Percentiles rank a stretch among this genome's conserved stretches.
These are phyloP conservation scores for Pycnonotus jocosus DNA, from an alignment of 2,113 vertebrate species.

Conservation along the genomic window DNA sequence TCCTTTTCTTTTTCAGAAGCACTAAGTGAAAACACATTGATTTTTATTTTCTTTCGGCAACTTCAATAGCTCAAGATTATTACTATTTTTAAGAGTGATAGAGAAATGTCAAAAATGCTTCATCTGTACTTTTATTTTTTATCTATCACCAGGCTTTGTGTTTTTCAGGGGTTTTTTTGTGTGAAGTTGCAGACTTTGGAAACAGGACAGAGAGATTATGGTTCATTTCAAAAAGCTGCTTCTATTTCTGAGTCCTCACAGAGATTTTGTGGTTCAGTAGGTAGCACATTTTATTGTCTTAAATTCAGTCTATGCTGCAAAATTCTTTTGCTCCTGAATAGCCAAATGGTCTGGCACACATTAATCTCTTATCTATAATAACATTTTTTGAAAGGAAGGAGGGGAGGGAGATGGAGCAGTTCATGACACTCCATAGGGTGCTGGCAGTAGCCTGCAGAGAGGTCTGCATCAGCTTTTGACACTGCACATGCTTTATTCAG, in stretches of 20 bases:
- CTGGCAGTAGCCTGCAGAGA: not conserved
- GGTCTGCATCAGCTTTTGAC: not conserved
- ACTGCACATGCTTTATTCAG: not conserved
- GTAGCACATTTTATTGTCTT: not conserved
- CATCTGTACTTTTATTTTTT: constrained; percentile 41
- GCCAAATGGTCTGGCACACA: not conserved
- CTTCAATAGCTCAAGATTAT: constrained; percentile 45
- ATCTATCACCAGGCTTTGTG: not conserved
- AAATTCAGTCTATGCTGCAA: not conserved
- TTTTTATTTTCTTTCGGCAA: constrained; percentile 45
- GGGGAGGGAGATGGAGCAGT: not conserved
- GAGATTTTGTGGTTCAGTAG: not conserved
- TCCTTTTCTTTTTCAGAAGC: constrained; percentile 20
- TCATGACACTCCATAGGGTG: accelerated
- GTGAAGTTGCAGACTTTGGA: not conserved
- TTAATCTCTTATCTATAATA: not conserved
- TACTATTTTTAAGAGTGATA: constrained; percentile 55
- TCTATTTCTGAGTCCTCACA: not conserved
- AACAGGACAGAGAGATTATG: not conserved
- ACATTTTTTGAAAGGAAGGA: not conserved
- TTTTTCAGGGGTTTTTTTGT: not conserved
- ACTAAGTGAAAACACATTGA: constrained; percentile 47
- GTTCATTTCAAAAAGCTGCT: not conserved
- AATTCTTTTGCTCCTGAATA: not conserved
- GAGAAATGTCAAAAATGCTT: constrained; percentile 49